Conservation (phyloP, 2,797 vertebrate genomes). For the Pipistrellus nathusii region DNA sequence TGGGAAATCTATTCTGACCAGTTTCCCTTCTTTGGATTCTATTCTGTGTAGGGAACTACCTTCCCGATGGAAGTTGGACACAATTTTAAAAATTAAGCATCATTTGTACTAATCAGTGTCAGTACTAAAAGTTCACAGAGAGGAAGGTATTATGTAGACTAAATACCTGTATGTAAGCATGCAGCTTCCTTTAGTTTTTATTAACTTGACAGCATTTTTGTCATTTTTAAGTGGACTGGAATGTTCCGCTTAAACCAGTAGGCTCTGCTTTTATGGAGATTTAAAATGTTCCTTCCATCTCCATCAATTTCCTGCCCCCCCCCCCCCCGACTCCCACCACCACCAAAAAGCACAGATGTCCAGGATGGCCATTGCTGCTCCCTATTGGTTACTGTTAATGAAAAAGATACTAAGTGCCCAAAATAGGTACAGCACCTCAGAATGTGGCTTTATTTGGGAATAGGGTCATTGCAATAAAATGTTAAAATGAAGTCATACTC, state of each 20-base stretch:
- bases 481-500: neutral
- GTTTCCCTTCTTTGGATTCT: neutral
- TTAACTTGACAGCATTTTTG: constrained; percentile 59
- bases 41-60: neutral
- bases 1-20: neutral
- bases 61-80: constrained; percentile 5
- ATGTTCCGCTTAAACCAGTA: neutral
- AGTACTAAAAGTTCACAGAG: constrained; percentile 27
- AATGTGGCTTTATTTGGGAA: constrained; percentile 13
- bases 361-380: neutral
- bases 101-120: neutral
- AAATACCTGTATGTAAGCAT: constrained; percentile 1
- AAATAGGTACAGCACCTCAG: neutral
- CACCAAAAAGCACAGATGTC: neutral
- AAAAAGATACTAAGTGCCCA: constrained; percentile 8
- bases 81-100: neutral
- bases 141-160: constrained; percentile 9
- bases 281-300: neutral
- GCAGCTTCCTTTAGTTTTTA: neutral
- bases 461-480: neutral
- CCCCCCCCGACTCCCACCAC: neutral
- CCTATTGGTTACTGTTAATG: neutral
- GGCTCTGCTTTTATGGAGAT: neutral
- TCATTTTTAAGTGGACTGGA: constrained; percentile 38
- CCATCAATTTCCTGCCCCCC: neutral